Conservation (phyloP, 2,888 invertebrate genomes). For the Polyommatus iphigenia region DNA sequence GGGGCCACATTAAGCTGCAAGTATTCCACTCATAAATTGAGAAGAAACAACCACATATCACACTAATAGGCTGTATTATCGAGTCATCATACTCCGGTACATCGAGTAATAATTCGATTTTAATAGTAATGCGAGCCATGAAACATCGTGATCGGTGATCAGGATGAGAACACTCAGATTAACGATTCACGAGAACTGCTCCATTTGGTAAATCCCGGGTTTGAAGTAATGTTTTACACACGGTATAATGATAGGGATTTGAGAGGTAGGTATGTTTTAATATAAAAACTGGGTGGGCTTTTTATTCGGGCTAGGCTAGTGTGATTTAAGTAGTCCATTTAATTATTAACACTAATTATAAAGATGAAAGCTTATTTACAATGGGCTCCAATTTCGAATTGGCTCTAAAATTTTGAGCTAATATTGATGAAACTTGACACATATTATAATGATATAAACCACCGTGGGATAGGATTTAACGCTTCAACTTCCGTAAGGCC, state of each 20-base stretch:
- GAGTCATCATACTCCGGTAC: conserved; percentile 5
- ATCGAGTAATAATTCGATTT: conserved; percentile 62
- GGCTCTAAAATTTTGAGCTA: too few species aligned
- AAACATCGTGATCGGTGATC: conserved; percentile 53
- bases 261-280: not conserved
- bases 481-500: too few species aligned
- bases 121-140: conserved; percentile 61
- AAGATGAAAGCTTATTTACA: too few species aligned
- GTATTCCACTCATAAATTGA: conserved; percentile 2
- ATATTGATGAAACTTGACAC: too few species aligned
- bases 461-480: too few species aligned
- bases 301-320: not conserved
- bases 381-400: too few species aligned
- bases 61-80: conserved; percentile 20
- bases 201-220: conserved; percentile 24
- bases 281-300: not conserved
- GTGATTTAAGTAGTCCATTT: not conserved
- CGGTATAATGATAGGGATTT: not conserved
- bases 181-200: conserved; percentile 28
- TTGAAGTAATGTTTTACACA: conserved; percentile 22
- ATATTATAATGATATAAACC: too few species aligned
- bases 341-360: too few species aligned
- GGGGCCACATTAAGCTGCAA: not conserved
- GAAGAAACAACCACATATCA: conserved; percentile 1
- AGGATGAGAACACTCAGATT: conserved; percentile 28